Percentiles rank a stretch among this genome's conserved stretches.
Evolutionary conservation across 2,797 vertebrate genomes (phyloP).

Genomic region (Gambelia wislizenii): DNA sequence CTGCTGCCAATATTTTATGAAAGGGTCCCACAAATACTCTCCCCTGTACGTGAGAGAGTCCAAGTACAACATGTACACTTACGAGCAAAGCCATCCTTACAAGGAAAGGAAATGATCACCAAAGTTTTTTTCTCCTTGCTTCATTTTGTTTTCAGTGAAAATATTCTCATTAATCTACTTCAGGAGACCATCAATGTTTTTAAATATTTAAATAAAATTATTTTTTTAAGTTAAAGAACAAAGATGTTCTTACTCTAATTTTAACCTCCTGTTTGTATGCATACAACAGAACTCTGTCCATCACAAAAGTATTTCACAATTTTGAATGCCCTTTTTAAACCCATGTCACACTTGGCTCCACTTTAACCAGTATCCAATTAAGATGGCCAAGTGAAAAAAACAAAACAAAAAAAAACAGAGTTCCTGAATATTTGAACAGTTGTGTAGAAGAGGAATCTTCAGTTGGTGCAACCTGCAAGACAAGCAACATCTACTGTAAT

Average conservation of each 20-base stretch:
- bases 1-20: conserved; percentile 31
- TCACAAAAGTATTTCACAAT: background rate
- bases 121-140: background rate
- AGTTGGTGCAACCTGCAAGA: no score
- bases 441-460: background rate
- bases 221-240: background rate
- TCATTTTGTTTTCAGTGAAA: background rate
- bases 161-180: background rate
- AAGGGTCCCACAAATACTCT: conserved; percentile 12
- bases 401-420: background rate
- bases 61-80: conserved; percentile 1
- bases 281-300: background rate
- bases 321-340: background rate
- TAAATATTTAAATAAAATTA: no score
- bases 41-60: conserved; percentile 26
- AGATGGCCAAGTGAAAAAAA: background rate
- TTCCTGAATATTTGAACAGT: background rate
- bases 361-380: background rate
- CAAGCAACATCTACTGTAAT: background rate
- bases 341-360: background rate
- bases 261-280: background rate
- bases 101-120: background rate
- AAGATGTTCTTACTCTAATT: background rate
- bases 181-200: background rate
- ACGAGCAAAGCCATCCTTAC: background rate